Evolutionary conservation across 2,888 invertebrate genomes (phyloP), one percentile per base, ranked within the genome.

Genomic region (Idaea straminata): DNA sequence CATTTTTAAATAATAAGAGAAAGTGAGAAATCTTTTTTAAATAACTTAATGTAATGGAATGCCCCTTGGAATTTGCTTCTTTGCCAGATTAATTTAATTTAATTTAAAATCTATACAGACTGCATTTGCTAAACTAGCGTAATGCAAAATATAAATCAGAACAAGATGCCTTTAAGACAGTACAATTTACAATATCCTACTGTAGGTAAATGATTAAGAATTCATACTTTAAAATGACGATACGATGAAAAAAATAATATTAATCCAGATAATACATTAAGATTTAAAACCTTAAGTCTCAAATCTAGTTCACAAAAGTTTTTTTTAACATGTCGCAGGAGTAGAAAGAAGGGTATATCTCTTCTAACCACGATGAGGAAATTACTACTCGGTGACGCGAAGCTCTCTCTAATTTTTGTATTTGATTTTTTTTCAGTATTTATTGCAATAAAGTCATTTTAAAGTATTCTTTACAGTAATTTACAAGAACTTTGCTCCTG

Each of bases 151-250:
- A 80, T 80, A 80, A 83, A 83, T 79, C 83, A 87, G 82, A 93
- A 93, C 93, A 91, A 89, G 83, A 92, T 93, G 93, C 93, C 93
- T 93, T 93, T 83, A 78, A 80, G 77, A 90, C 93, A 93, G 93
- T 93, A 93, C 93, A 93, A 93, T 84, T 91, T 84, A 83, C 91
- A 90, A 91, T 92, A 92, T 86, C 88, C 85, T 91, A 89, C 84
- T 83, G 68, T 91, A 90, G 88, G 83, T 89, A 85, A 89, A 82
- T 82, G 77, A 77, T 81, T 84, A 85, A 84, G 79, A 81, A 74
- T 71, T 65, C 69, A 69, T 80, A 77, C 83, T 81, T 77, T 78
- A 78, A 81, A 82, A 84, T 85, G 84, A 80, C 85, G 74, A 72
- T 80, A 67, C 70, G 80, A 78, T 69, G 65, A 62, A 25, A 38